Evolutionary conservation across 2,113 vertebrate genomes (phyloP), one percentile per base, ranked within the genome.

Genomic region (Brevimyrus niger): DNA sequence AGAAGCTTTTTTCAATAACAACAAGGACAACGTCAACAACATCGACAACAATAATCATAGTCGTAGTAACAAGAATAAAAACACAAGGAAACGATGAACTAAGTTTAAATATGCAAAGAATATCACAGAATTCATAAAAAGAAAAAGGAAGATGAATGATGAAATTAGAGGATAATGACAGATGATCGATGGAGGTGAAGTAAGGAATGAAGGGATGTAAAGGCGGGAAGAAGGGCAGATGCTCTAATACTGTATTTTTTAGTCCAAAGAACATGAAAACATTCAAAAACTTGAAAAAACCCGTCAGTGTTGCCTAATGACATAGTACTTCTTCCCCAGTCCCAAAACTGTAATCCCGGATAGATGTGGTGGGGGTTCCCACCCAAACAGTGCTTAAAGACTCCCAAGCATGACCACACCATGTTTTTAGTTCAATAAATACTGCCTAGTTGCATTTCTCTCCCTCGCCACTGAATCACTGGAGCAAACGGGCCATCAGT

Each of bases 81-180:
- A 92, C 94, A 94, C 93, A 91, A 92, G 92, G 93, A 91, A 94
- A 93, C 92, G 92, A 94, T 91, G 92, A 94, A 92, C 90, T 47
- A 48, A 90, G 94, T 94, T 96, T 95, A 95, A 96, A 96, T 95
- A 95, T 91, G 94, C 93, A 94, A 95, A 95, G 92, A 92, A 95
- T 95, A 94, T 95, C 93, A 94, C 93, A 95, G 92, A 90, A 91
- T 92, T 91, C 90, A 90, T 94, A 92, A 92, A 95, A 95, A 93
- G 90, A 55, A 89, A 91, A 94, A 90, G 90, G 94, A 95, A 93
- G 61, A 82, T 91, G 86, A 89, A 89, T 89, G 89, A 51, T 89
- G 88, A 91, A 50, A 80, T 86, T 48, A 90, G 88, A 35, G 61
- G 80, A 89, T 89, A 90, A 91, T 53, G 50, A 82, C 11, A 27